A percentile compares a stretch with the other conserved stretches of the same genome.
Conservation (phyloP, 1,140 invertebrate species). For the Artemia franciscana region DNA sequence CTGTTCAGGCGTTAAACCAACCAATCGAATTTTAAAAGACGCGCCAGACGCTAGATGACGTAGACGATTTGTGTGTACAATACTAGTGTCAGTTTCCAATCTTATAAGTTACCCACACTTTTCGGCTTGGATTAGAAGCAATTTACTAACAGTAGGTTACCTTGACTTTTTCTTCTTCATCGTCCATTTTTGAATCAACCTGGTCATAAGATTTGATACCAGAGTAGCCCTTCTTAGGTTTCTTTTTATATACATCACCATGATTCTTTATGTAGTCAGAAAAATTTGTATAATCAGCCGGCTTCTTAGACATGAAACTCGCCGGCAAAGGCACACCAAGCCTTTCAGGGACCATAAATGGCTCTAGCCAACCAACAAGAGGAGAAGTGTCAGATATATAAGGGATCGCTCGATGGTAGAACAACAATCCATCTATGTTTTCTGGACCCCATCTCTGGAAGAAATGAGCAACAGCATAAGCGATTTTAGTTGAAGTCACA, state of each 20-base stretch:
- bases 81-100: no score
- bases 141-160: no score
- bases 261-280: conserved; percentile 15
- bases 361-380: conserved; percentile 64
- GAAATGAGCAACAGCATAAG: background rate
- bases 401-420: conserved; percentile 50
- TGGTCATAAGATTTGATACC: background rate
- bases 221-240: background rate
- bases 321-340: conserved; percentile 29
- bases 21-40: no score
- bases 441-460: background rate
- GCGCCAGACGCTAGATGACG: no score
- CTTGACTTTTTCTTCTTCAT: no score
- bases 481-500: no score
- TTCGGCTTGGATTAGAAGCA: no score
- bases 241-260: conserved; percentile 1
- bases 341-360: conserved; percentile 61
- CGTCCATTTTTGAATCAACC: background rate
- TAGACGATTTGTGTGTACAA: no score
- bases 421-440: conserved; percentile 45
- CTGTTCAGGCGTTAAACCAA: no score
- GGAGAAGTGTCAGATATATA: conserved; percentile 57
- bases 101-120: no score
- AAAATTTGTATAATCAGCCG: conserved; percentile 20
- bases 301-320: conserved; percentile 19